These are phyloP conservation scores for Ephestia elutella DNA, from an alignment of 1,140 invertebrate species.

Conservation along the genomic window DNA sequence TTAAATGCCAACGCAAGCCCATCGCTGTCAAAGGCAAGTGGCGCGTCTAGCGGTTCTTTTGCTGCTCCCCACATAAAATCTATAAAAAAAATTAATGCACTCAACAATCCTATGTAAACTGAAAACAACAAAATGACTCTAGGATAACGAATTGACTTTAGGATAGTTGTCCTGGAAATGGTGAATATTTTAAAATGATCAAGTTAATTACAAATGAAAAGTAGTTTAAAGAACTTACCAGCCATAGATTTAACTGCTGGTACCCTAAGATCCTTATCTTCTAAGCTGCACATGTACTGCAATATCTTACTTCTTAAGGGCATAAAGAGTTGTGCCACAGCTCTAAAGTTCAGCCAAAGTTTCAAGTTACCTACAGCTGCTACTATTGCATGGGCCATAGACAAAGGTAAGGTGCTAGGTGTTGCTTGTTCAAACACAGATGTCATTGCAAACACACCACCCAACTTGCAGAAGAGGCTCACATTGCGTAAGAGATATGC, in stretches of 20 bases:
- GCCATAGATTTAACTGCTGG: conserved; percentile 93
- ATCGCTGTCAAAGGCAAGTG: conserved; percentile 90
- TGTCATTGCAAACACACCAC: conserved; percentile 89
- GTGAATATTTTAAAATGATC: background rate
- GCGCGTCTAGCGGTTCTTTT: conserved; percentile 92
- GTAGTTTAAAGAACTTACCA: conserved; percentile 70
- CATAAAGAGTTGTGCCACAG: conserved; percentile 90
- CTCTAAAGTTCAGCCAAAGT: conserved; percentile 94
- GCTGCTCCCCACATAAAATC: conserved; percentile 96
- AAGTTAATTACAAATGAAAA: too few species aligned
- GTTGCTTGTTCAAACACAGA: conserved; percentile 85
- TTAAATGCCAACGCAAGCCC: conserved; percentile 94
- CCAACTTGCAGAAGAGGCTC: conserved; percentile 91
- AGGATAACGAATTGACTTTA: too few species aligned
- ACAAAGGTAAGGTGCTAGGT: conserved; percentile 85
- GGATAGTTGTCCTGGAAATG: background rate
- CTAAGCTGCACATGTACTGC: conserved; percentile 93
- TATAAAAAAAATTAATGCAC: too few species aligned
- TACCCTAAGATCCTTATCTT: conserved; percentile 91
- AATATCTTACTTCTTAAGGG: conserved; percentile 89
- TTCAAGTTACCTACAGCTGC: conserved; percentile 93
- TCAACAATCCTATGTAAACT: too few species aligned
- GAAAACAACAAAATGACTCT: too few species aligned
- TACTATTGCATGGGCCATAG: conserved; percentile 92
- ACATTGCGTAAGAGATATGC: conserved; percentile 92